phyloP scores from a whole-genome alignment of 2,888 invertebrate species.

The Cryptophagus acutangulus region DNA sequence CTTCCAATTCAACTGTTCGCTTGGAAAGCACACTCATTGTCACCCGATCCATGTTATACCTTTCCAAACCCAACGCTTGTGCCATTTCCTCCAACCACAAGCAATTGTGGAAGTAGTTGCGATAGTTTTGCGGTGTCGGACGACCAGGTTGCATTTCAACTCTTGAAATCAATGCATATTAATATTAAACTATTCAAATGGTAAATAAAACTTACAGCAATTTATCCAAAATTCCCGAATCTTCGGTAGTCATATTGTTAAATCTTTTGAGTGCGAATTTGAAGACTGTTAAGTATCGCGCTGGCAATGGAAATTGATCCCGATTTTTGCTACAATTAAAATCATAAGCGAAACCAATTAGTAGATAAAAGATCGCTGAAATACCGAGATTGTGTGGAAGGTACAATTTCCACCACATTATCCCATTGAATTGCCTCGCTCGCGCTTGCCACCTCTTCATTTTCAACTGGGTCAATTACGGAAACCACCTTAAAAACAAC shows the following conservation, averaged over 20 bases:
- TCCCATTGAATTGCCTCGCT: constrained; percentile 30
- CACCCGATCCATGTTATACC: constrained; percentile 43
- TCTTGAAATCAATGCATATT: too few species aligned
- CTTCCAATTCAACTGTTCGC: constrained; percentile 48
- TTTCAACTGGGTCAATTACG: constrained; percentile 12
- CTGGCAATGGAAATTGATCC: background rate
- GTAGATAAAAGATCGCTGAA: background rate
- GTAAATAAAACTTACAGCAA: too few species aligned
- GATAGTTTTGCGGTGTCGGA: constrained; percentile 49
- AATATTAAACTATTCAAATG: too few species aligned
- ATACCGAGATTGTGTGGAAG: background rate
- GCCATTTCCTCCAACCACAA: constrained; percentile 62
- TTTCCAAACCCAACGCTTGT: constrained; percentile 39
- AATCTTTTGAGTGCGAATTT: background rate
- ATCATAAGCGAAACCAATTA: too few species aligned
- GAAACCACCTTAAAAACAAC: too few species aligned
- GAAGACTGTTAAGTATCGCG: background rate
- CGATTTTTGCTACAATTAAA: background rate
- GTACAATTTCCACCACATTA: constrained; percentile 18
- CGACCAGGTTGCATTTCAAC: constrained; percentile 37
- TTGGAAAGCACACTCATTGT: background rate
- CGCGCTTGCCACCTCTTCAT: constrained; percentile 9
- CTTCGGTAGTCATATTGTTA: background rate
- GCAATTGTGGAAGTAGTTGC: constrained; percentile 52
- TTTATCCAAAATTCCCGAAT: background rate